Evolutionary conservation across 2,113 vertebrate species (phyloP).

Genomic region (Cervus canadensis): DNA sequence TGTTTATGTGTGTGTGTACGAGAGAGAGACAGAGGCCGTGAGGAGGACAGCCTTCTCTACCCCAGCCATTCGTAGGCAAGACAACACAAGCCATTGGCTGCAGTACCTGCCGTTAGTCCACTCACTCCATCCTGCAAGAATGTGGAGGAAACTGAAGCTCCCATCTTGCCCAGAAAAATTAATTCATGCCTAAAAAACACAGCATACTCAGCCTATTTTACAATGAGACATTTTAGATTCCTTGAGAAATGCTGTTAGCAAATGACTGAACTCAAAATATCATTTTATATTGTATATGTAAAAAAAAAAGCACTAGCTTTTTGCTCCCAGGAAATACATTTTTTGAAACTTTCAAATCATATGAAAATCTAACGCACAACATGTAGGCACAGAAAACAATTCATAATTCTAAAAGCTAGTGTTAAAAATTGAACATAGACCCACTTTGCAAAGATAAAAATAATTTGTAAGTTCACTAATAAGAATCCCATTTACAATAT

Average conservation of each 20-base stretch:
- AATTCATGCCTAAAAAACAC: not conserved
- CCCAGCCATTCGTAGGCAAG: fast-evolving
- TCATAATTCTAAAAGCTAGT: not conserved
- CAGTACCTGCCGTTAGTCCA: too few species aligned
- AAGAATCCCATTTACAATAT: not conserved
- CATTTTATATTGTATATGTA: not conserved
- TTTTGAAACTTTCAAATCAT: not conserved
- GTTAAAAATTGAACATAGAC: not conserved
- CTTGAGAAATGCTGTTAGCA: not conserved
- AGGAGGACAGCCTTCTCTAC: not conserved
- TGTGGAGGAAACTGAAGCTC: not conserved
- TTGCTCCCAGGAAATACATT: not conserved
- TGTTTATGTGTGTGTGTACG: not conserved
- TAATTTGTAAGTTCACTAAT: not conserved
- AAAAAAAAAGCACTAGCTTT: not conserved
- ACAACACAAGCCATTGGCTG: not conserved
- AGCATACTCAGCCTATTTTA: not conserved
- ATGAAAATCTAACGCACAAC: not conserved
- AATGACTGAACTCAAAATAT: not conserved
- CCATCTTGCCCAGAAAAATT: not conserved
- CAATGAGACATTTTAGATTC: not conserved
- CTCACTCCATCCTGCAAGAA: not conserved
- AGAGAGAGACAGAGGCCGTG: not conserved
- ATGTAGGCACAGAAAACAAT: not conserved
- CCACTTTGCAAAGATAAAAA: constrained; percentile 16